These are phyloP conservation scores for Agrilus mali DNA, from an alignment of 2,888 invertebrate species.

Conservation along the genomic window DNA sequence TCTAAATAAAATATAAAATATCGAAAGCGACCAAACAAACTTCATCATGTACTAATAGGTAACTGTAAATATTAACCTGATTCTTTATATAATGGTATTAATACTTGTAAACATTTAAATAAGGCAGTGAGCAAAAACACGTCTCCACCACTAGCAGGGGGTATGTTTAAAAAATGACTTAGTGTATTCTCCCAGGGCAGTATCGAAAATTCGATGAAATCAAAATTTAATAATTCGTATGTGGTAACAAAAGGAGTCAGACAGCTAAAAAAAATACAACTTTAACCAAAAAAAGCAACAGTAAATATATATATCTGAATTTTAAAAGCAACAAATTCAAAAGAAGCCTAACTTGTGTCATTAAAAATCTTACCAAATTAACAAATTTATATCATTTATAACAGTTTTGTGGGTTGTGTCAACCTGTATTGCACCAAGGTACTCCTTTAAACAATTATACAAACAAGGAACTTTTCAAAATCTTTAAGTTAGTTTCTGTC, in stretches of 20 bases:
- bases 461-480: conserved; percentile 43
- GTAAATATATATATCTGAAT: too few relatives aligned
- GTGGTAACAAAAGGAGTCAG: not conserved
- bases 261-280: conserved; percentile 2
- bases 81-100: conserved; percentile 24
- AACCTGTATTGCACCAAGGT: conserved; percentile 47
- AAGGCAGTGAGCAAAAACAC: conserved; percentile 43
- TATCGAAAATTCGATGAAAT: conserved; percentile 26
- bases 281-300: too few relatives aligned
- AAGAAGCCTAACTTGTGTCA: too few relatives aligned
- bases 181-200: conserved; percentile 52
- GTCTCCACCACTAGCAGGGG: conserved; percentile 54
- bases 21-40: not conserved
- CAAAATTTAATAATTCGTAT: conserved; percentile 14
- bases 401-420: conserved; percentile 49
- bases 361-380: conserved; percentile 39
- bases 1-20: too few relatives aligned
- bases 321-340: conserved; percentile 6
- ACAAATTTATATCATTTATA: conserved; percentile 38
- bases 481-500: conserved; percentile 34
- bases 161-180: conserved; percentile 45
- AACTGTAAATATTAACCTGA: not conserved
- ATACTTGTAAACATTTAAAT: conserved; percentile 21
- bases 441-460: conserved; percentile 38
- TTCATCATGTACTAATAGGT: not conserved